These are phyloP conservation scores for Metalampra italica DNA, from an alignment of 2,888 invertebrate species.

Conservation along the genomic window DNA sequence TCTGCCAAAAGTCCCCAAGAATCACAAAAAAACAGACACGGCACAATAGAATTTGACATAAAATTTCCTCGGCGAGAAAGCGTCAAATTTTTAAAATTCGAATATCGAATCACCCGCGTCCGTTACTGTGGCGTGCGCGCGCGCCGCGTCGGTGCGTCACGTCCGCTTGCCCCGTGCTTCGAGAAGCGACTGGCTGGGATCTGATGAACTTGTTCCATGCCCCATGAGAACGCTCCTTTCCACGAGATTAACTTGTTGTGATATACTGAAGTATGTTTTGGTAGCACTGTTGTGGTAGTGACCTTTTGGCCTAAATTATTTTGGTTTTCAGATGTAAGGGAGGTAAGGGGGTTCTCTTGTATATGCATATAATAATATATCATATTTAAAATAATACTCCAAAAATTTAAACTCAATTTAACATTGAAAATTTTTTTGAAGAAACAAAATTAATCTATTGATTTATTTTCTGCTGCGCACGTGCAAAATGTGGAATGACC, in stretches of 20 bases:
- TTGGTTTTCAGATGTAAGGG: too few relatives aligned
- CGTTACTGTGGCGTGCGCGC: not conserved
- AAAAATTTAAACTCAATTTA: too few relatives aligned
- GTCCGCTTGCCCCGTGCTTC: conserved; percentile 22
- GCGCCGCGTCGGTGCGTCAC: conserved; percentile 13
- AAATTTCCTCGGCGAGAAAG: conserved; percentile 48
- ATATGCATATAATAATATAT: too few relatives aligned
- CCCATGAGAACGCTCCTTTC: not conserved
- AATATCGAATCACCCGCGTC: not conserved
- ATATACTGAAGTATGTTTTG: not conserved
- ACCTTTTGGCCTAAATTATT: too few relatives aligned
- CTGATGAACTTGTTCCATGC: conserved; percentile 9
- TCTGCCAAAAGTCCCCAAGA: conserved; percentile 16
- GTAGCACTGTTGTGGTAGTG: not conserved
- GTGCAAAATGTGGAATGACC: too few relatives aligned
- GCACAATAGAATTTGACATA: conserved; percentile 48
- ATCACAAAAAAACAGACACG: conserved; percentile 30
- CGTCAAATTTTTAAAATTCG: conserved; percentile 39
- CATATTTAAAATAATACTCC: too few relatives aligned
- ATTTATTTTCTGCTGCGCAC: too few relatives aligned
- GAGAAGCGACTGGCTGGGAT: conserved; percentile 29
- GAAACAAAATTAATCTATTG: too few relatives aligned
- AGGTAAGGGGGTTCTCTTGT: too few relatives aligned
- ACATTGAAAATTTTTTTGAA: too few relatives aligned
- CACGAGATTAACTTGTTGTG: not conserved